Base-by-base conservation (phyloP, 2,113 vertebrate species). In the Xenus cinereus region DNA sequence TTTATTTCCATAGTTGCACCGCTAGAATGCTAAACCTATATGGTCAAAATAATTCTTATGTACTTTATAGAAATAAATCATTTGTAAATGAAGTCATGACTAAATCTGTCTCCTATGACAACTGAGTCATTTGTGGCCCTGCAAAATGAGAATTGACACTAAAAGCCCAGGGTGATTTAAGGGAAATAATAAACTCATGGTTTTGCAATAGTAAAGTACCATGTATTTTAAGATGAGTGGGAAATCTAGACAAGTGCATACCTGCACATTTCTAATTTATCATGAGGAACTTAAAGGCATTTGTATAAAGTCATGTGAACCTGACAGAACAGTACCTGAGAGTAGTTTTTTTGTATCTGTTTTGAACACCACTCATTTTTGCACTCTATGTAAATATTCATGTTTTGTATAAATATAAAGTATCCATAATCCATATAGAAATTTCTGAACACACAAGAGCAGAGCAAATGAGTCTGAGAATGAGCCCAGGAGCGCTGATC, bases 131-230 rank as follows among this genome's bases (percentile, higher is more conserved):
- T 97, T 97, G 71, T 68, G 72, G 84, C 32, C 60, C 75, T 84
- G 79, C 46, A 88, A 71, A 94, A 96, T 73, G 87, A 83, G 87
- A 96, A 90, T 84, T 50, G 88, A 96, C 93, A 94, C 63, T 97
- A 94, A 98, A 98, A 97, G 90, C 95, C 39, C 3, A 11, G 9
- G 3, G 33, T 97, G 94, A 97, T 97, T 96, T 96, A 97, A 97
- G 73, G 57, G 51, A 84, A 94, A 81, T 77, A 20, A 79, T 50
- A 96, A 94, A 86, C 37, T 94, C 30, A 6, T 10, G 28, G 14
- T 62, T 46, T 32, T 71, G 57, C 76, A 84, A 4, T 57, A 82
- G 54, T 54, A 46, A 89, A 77, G 30, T n/a, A 51, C 8, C n/a
- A 7, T 21, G 46, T 79, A 39, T 78, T 95, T 96, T 87, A 67